Evolutionary conservation across 2,888 invertebrate species (phyloP).

Genomic region (Heliconius charithonia): DNA sequence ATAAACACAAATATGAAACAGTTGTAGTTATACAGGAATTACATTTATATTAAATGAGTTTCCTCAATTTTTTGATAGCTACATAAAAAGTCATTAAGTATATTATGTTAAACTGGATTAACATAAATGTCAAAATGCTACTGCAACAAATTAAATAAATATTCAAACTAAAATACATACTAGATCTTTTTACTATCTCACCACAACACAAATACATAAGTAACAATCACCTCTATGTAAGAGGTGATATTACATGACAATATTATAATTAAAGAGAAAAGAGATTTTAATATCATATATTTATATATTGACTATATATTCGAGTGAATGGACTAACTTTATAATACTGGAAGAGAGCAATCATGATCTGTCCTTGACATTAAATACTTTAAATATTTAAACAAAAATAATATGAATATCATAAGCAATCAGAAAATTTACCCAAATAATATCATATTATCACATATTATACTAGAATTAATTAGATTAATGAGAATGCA

Average conservation of each 20-base stretch:
- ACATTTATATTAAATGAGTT: too few species aligned
- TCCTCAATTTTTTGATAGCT: neutral
- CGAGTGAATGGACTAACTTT: neutral
- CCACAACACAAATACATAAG: neutral
- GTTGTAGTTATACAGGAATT: neutral
- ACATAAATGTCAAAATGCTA: too few species aligned
- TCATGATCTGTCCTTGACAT: neutral
- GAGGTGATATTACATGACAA: too few species aligned
- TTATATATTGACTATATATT: too few species aligned
- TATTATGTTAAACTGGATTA: too few species aligned
- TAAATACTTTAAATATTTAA: neutral
- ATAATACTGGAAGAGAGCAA: conserved; percentile 15
- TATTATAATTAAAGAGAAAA: neutral
- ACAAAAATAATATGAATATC: neutral
- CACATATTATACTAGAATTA: neutral
- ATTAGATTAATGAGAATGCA: neutral
- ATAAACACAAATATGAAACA: neutral
- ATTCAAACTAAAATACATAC: neutral
- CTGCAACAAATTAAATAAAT: neutral
- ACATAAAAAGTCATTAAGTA: too few species aligned
- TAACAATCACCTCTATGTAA: neutral
- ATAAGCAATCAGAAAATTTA: neutral
- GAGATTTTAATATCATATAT: neutral
- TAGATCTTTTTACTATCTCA: neutral
- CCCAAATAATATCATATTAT: neutral